Evolutionary conservation across 2,888 invertebrate species (phyloP), one percentile per base, ranked within the genome.

Genomic region (Pseudococcus viburni): DNA sequence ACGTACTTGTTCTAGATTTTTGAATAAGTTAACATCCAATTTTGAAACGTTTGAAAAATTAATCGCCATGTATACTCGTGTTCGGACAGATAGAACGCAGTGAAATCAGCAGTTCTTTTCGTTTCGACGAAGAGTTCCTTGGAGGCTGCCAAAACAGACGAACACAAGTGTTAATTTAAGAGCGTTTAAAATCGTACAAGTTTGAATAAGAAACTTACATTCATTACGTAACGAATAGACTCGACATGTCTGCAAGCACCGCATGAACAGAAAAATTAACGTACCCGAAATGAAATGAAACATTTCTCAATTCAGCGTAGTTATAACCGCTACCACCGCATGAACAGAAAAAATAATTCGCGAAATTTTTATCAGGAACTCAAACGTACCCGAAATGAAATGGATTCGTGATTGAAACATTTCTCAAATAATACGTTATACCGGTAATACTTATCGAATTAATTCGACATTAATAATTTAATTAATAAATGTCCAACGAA

Each of bases 201-300:
- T 51, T 51, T 15, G 15, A 12, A 51, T 15, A 51, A 51, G 12
- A 51, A 11, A 12, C 85, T 84, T 77, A 89, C 90, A 87, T 88
- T 89, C 93, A 2, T 93, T 93, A 73, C 93, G 92, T 15, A 97
- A 92, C 15, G 97, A 92, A 89, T 95, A 94, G 89, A 95, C 88
- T 95, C 94, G 0, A 99, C 98, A 92, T 99, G 98, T 0, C 94
- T 91, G 90, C 97, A 98, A 9, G 99, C 99, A 0, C 97, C 96
- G 0, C 99, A 96, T 0, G 96, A 0, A 96, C 96, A 7, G 95
- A 95, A 90, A 96, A 96, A n/a, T n/a, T n/a, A n/a, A n/a, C n/a
- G n/a, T n/a, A n/a, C n/a, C n/a, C n/a, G n/a, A n/a, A n/a, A n/a
- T n/a, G n/a, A n/a, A n/a, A n/a, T n/a, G n/a, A n/a, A n/a, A n/a